Conservation (phyloP, 2,888 invertebrate species). For the Cylindroiulus punctatus region DNA sequence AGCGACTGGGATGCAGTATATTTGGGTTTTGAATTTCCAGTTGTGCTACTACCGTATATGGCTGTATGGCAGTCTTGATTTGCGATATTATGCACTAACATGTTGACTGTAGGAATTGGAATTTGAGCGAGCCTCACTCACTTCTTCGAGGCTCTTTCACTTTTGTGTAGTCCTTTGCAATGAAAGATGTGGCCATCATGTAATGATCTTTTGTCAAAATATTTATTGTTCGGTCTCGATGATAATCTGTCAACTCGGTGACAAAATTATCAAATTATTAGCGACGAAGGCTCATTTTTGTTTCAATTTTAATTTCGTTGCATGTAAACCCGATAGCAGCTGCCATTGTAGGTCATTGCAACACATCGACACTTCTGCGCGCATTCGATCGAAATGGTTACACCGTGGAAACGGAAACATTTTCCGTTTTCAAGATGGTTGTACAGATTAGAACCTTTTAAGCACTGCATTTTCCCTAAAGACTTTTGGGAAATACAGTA, state of each 20-base stretch:
- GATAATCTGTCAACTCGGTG: neutral
- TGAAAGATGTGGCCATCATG: neutral
- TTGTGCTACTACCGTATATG: neutral
- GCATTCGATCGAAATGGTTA: neutral
- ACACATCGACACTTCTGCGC: neutral
- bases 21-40: constrained; percentile 10
- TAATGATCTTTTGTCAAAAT: neutral
- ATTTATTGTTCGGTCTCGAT: neutral
- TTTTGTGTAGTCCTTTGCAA: too few species aligned
- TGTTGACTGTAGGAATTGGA: neutral
- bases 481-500: neutral
- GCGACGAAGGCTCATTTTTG: neutral
- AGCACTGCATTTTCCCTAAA: neutral
- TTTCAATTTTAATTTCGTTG: neutral
- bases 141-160: neutral
- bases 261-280: neutral
- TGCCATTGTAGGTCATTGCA: neutral
- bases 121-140: neutral
- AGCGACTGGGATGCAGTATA: neutral
- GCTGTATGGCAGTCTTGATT: neutral
- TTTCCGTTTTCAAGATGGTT: constrained; percentile 6
- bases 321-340: neutral
- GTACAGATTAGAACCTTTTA: neutral
- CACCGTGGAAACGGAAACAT: neutral
- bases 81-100: neutral